Evolutionary conservation across 1,140 invertebrate species (phyloP), one percentile per base, ranked within the genome.

Genomic region (Bursaphelenchus mucronatus): DNA sequence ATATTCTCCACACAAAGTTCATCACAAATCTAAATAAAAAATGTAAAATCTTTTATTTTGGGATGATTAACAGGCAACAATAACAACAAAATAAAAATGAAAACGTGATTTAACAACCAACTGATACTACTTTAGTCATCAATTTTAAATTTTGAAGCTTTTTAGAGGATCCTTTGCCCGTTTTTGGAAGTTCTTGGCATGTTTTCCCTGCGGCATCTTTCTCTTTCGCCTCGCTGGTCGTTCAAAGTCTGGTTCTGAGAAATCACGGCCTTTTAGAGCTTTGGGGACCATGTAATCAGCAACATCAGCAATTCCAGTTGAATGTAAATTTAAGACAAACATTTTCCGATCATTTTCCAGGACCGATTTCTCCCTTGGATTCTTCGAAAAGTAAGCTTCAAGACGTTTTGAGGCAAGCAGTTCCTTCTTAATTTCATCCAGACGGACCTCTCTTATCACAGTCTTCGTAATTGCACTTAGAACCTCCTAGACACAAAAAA

Each of bases 401-500:
- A 97, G 83, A 84, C 94, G 93, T 80, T 92, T 86, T 63, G 91
- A 94, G 78, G 90, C 92, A 44, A 97, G 84, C 46, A 98, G 39
- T 87, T 98, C 94, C 61, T 87, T 86, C 83, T 92, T 92, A 53
- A 99, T 96, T 86, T 99, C 95, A 78, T 92, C 92, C 8, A 97
- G 84, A 59, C 95, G 85, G 0, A 92, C 92, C 82, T 97, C 92
- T 58, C 90, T 85, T 0, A 98, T 88, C 0, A 92, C 92, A 66
- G 92, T 89, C 76, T 88, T 87, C 0, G 94, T 97, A 0, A 94
- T 90, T 0, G 92, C 90, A 75, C 89, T 87, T 89, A 93, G 90
- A 4, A 92, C 94, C 86, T 98, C 95, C 82, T 84, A 66, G 13
- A 73, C 59, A 7, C n/a, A 47, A n/a, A 44, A 47, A 5, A 50